phyloP scores from a whole-genome alignment of 2,797 vertebrate genomes.

The Pogonophryne albipinna region DNA sequence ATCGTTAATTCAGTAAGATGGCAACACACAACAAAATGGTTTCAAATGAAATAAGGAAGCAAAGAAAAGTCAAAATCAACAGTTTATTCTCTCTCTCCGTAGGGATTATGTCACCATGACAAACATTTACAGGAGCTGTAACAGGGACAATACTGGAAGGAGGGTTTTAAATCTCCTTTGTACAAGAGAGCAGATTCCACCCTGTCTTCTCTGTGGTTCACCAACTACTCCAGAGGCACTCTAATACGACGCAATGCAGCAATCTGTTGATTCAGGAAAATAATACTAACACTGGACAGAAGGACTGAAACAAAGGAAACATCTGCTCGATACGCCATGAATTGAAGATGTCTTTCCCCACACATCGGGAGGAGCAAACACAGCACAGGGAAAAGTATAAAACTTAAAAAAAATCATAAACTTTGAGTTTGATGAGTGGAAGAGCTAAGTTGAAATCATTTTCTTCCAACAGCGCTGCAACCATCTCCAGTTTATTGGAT shows the following conservation, averaged over 20 bases:
- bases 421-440: slow-evolving; percentile 31
- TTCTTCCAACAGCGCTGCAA: slow-evolving; percentile 38
- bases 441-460: slow-evolving; percentile 51
- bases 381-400: slow-evolving; percentile 59
- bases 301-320: slow-evolving; percentile 54
- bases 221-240: slow-evolving; percentile 79
- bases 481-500: slow-evolving; percentile 52
- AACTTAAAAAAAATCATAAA: slow-evolving; percentile 67
- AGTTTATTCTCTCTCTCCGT: slow-evolving; percentile 82
- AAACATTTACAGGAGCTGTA: slow-evolving; percentile 82
- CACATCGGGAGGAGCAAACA: slow-evolving; percentile 55
- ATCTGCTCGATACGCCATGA: slow-evolving; percentile 32
- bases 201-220: slow-evolving; percentile 67
- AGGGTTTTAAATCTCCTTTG: slow-evolving; percentile 68
- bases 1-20: background rate
- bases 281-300: slow-evolving; percentile 57
- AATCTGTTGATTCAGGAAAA: slow-evolving; percentile 59
- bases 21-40: background rate
- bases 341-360: slow-evolving; percentile 41
- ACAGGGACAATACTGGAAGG: slow-evolving; percentile 73
- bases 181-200: slow-evolving; percentile 67
- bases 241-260: slow-evolving; percentile 73
- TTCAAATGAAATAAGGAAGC: slow-evolving; percentile 21
- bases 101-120: slow-evolving; percentile 71
- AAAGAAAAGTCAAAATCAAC: slow-evolving; percentile 72